Percentiles rank a stretch among this genome's conserved stretches.
Evolutionary conservation across 2,113 vertebrate genomes (phyloP).

Genomic region (Pollachius pollachius): DNA sequence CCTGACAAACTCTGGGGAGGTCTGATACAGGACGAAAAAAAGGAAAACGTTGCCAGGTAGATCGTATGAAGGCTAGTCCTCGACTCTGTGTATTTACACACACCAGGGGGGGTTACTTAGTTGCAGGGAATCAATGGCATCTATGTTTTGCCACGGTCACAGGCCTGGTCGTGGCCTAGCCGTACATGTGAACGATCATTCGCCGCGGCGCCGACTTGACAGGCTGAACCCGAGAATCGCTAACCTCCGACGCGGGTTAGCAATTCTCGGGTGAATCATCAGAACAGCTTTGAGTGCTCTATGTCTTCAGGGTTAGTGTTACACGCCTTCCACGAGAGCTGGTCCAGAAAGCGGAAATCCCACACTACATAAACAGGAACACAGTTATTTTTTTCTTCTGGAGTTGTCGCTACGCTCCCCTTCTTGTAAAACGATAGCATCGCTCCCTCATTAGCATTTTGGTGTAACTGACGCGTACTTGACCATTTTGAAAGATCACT

Average conservation of each 20-base stretch:
- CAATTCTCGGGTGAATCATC: slow-evolving; percentile 49
- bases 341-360: slow-evolving; percentile 43
- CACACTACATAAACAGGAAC: slow-evolving; percentile 52
- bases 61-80: slow-evolving; percentile 26
- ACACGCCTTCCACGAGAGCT: slow-evolving; percentile 49
- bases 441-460: slow-evolving; percentile 54
- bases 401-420: not conserved
- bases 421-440: slow-evolving; percentile 52
- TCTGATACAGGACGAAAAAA: slow-evolving; percentile 55
- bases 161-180: not conserved
- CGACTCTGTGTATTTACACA: slow-evolving; percentile 29
- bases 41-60: slow-evolving; percentile 50
- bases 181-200: slow-evolving; percentile 37
- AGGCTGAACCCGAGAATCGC: slow-evolving; percentile 54
- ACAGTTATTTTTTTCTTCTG: slow-evolving; percentile 8
- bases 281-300: slow-evolving; percentile 51
- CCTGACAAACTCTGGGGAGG: slow-evolving; percentile 60
- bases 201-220: slow-evolving; percentile 45
- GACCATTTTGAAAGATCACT: not conserved
- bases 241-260: slow-evolving; percentile 30
- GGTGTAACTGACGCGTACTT: slow-evolving; percentile 41
- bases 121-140: slow-evolving; percentile 31
- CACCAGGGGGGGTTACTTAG: slow-evolving; percentile 29
- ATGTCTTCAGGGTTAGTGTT: slow-evolving; percentile 62
- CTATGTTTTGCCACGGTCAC: slow-evolving; percentile 16